Percentiles rank a stretch among this genome's conserved stretches.
phyloP scores from a whole-genome alignment of 2,888 invertebrate genomes.

The Plebejus anna region DNA sequence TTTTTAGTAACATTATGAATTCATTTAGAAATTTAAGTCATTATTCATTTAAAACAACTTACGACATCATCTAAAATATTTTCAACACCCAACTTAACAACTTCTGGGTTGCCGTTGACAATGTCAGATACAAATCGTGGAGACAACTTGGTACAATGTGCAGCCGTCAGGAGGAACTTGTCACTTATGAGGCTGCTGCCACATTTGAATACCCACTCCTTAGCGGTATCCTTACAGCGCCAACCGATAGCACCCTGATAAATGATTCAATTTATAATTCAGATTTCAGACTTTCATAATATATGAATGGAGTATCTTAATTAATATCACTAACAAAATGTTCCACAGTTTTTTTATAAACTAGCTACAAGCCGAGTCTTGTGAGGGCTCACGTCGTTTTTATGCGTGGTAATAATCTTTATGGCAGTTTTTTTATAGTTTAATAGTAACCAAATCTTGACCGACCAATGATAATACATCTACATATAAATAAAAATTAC shows the following conservation, averaged over 20 bases:
- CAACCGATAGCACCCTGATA: slow-evolving; percentile 44
- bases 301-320: no score
- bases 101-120: slow-evolving; percentile 34
- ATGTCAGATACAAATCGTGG: slow-evolving; percentile 30
- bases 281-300: no score
- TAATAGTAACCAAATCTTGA: no score
- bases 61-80: slow-evolving; percentile 33
- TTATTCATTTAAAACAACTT: background rate
- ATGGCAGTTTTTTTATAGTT: no score
- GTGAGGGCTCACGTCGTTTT: no score
- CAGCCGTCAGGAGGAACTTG: slow-evolving; percentile 81
- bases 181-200: slow-evolving; percentile 82
- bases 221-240: slow-evolving; percentile 32
- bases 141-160: slow-evolving; percentile 69
- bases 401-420: no score
- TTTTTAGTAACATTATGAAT: background rate
- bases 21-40: background rate
- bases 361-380: no score
- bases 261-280: background rate
- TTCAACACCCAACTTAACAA: slow-evolving; percentile 41
- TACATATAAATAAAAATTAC: no score
- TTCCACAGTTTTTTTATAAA: no score
- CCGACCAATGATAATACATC: no score
- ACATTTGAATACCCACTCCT: slow-evolving; percentile 55
- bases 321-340: no score